phyloP scores from a whole-genome alignment of 2,113 vertebrate species.

The Pollimyrus isidori region DNA sequence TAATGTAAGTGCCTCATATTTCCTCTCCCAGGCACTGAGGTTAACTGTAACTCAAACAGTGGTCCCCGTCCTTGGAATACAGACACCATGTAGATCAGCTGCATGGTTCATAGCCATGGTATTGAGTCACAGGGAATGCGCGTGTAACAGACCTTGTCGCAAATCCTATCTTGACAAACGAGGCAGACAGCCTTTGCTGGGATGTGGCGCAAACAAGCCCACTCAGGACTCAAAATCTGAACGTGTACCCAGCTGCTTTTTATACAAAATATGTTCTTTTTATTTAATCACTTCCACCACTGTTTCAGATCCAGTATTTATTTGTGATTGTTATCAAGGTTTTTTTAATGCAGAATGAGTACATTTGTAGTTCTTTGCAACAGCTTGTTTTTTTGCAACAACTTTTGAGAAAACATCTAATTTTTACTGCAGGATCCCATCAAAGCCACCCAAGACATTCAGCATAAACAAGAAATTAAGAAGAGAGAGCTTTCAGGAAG shows the following conservation, averaged over 20 bases:
- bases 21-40: conserved; percentile 1
- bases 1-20: conserved; percentile 18
- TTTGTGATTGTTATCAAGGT: not conserved
- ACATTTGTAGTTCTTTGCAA: no score
- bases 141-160: not conserved
- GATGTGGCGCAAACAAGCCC: not conserved
- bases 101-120: not conserved
- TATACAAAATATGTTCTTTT: not conserved
- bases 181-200: not conserved
- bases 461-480: not conserved
- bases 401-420: not conserved
- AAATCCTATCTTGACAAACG: not conserved
- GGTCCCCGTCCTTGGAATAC: not conserved
- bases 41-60: not conserved
- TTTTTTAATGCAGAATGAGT: not conserved
- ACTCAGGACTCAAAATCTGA: not conserved
- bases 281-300: not conserved
- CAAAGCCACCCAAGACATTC: not conserved
- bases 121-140: not conserved
- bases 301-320: not conserved
- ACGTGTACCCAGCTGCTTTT: not conserved
- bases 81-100: not conserved
- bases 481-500: not conserved
- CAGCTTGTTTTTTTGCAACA: no score
- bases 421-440: not conserved